Base-by-base conservation (phyloP, 2,888 invertebrate species). In the Protophormia terraenovae region DNA sequence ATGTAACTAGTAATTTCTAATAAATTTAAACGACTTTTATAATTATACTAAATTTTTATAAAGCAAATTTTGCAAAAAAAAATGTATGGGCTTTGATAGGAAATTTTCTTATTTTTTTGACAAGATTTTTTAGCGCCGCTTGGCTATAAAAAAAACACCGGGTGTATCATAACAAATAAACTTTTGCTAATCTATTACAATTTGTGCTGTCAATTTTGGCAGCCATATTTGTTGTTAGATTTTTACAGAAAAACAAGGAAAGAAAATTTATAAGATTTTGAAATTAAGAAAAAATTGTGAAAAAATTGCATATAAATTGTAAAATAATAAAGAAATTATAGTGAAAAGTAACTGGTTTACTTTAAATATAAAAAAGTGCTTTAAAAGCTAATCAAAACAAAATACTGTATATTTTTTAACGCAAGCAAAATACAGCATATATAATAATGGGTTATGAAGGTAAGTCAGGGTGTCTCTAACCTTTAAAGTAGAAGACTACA, bases 361-460 rank as follows among this genome's bases (percentile, higher is more conserved):
- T 38, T 35, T 14, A 7, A 38, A 4, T 41, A 41, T 41, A n/a
- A 41, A n/a, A 14, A 41, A 41, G 41, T 41, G n/a, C 0, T n/a
- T n/a, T 41, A 41, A 5, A 6, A n/a, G 5, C 14, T 3, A n/a
- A 14, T 8, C 12, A 41, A 3, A 2, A 32, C 1, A 41, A 41
- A 41, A 41, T 14, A n/a, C n/a, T 41, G 27, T 66, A 4, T n/a
- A n/a, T n/a, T n/a, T 47, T 69, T 69, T 14, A 22, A n/a, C 14
- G 7, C 41, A 6, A 41, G 12, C 5, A 41, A 41, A 14, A 41
- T 14, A 41, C n/a, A 41, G n/a, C 19, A 16, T 29, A 47, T 24
- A 29, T n/a, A 60, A 45, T 10, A 47, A 87, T 87, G 87, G 87
- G 87, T 16, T 87, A 84, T 35, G 80, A 86, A 64, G 84, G 87